A percentile compares a stretch with the other conserved stretches of the same genome.
Evolutionary conservation across 2,888 invertebrate species (phyloP).

Genomic region (Lasioglossum zephyrum): DNA sequence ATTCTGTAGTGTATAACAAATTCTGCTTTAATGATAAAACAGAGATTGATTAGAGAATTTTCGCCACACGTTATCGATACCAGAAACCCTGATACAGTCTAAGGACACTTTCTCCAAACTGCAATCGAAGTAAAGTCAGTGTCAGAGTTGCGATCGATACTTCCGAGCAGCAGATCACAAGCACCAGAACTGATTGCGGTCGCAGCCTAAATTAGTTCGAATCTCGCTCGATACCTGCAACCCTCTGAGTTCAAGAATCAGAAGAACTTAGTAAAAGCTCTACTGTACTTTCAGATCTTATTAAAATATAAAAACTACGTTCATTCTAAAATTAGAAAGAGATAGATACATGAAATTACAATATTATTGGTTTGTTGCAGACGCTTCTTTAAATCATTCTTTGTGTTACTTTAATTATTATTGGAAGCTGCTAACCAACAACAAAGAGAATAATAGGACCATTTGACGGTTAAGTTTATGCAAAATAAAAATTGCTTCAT

Average conservation of each 20-base stretch:
- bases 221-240: slow-evolving; percentile 31
- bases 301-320: background rate
- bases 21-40: background rate
- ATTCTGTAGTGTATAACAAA: background rate
- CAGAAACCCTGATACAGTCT: background rate
- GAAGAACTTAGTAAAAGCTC: background rate
- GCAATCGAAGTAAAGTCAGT: slow-evolving; percentile 49
- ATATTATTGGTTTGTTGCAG: background rate
- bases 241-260: background rate
- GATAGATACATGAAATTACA: background rate
- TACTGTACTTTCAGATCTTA: background rate
- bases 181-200: slow-evolving; percentile 26
- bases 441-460: background rate
- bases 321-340: background rate
- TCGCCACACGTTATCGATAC: background rate
- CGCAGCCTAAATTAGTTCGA: slow-evolving; percentile 32
- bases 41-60: background rate
- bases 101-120: slow-evolving; percentile 32
- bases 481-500: background rate
- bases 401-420: background rate
- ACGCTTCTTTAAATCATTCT: background rate
- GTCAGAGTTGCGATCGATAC: slow-evolving; percentile 50
- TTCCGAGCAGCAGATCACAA: slow-evolving; percentile 16
- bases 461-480: too few relatives aligned
- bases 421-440: background rate